Base-by-base conservation (phyloP, 2,888 invertebrate genomes). In the Phania funesta region DNA sequence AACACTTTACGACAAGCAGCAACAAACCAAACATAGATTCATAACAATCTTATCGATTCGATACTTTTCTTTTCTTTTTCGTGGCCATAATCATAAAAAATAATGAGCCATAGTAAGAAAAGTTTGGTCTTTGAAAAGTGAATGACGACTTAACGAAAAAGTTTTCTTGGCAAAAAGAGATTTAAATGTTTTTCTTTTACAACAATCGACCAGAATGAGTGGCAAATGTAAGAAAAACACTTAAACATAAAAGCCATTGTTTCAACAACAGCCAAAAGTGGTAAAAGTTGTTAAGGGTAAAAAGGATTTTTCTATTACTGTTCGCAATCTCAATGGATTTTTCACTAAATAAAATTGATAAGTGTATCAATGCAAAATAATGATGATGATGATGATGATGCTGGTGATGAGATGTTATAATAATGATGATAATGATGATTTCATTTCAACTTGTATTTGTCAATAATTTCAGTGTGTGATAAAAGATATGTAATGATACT, bases 41-140 rank as follows among this genome's bases (percentile, higher is more conserved):
- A 60, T 52, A 73, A 50, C 56, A 75, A 82, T 82, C 83, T 83
- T 83, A 83, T 83, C 83, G 81, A 79, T 79, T n/a, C 41, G 20
- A 56, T 38, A 65, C 48, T 29, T 46, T 86, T 58, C 77, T 54
- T 48, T 86, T 60, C 79, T 56, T 83, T 73, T 26, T 35, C 35
- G 46, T 56, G 74, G 87, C 86, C 87, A 89, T 89, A 89, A 89
- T 87, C 88, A 85, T 89, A 89, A 89, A 89, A 89, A 89, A 86
- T 89, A 89, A 89, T 88, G 89, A 86, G 78, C 78, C 87, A 82
- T 82, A 87, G 79, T 56, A 85, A 83, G 85, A 76, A 84, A 79
- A 80, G 64, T 60, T 68, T 76, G 29, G 50, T 65, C 56, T 56
- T 35, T 71, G 54, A 22, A 68, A 60, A 67, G 38, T 60, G 52